Evolutionary conservation across 2,797 vertebrate species (phyloP), one percentile per base, ranked within the genome.

Genomic region (Poeciliopsis paucimaculata): DNA sequence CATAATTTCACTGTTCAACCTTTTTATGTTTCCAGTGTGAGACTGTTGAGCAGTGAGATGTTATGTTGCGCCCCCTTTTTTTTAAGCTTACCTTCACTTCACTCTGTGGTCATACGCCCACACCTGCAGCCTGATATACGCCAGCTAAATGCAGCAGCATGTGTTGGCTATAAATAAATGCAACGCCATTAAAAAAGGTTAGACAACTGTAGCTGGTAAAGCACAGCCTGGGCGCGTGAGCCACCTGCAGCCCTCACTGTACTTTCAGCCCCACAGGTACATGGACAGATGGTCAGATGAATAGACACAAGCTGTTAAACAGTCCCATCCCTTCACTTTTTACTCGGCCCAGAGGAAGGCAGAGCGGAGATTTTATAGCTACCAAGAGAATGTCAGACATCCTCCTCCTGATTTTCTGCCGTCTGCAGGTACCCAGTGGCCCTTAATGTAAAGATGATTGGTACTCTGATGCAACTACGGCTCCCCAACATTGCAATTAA

Each of bases 91-190:
- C 45, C 75, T 73, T 82, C 66, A 77, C n/a, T 39, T 57, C 23
- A 75, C 43, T 45, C 57, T 55, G 46, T 31, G 80, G 71, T 75
- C 75, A 72, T 72, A 70, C 75, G 73, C 23, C 23, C n/a, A 13
- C 57, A 80, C 68, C 72, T 80, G 83, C 78, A 70, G 45, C 68
- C 79, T 91, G 90, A 93, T 92, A 80, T 90, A 93, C 43, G 64
- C 72, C 4, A 64, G 76, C 72, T 90, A 86, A 89, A 93, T 87
- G 88, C 87, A 76, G 78, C 85, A 80, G 81, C 76, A 47, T 84
- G 87, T 79, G 82, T 85, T 83, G 86, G 90, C 86, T 91, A 91
- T 92, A 93, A 93, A 93, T 94, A 87, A 90, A 87, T n/a, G 45
- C 84, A 72, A 76, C 84, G 79, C 88, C 84, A 85, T 89, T 90